Percentiles rank a stretch among this genome's conserved stretches.
phyloP scores from a whole-genome alignment of 1,140 invertebrate species.

The Hylaeus volcanicus region DNA sequence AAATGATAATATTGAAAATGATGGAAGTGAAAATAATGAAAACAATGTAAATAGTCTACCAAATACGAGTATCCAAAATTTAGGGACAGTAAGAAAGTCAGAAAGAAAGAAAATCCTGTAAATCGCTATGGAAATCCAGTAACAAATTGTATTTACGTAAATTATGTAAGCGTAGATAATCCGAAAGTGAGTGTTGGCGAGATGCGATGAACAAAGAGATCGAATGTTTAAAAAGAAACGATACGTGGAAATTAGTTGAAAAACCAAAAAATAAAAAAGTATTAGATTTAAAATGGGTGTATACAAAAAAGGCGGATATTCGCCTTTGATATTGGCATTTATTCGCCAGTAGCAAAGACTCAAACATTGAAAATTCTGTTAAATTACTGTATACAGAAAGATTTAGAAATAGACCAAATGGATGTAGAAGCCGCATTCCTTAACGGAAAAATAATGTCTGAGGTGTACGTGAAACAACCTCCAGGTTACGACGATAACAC shows the following conservation, averaged over 20 bases:
- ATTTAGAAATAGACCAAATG: constrained; percentile 25
- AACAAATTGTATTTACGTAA: constrained; percentile 24
- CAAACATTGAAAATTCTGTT: constrained; percentile 20
- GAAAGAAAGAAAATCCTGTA: neutral
- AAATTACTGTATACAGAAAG: neutral
- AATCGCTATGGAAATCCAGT: constrained; percentile 8
- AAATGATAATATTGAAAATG: constrained; percentile 30
- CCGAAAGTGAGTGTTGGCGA: constrained; percentile 1
- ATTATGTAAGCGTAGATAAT: constrained; percentile 1
- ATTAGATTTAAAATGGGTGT: constrained; percentile 23
- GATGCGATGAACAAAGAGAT: constrained; percentile 24
- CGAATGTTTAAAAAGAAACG: constrained; percentile 8
- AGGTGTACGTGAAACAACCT: constrained; percentile 29
- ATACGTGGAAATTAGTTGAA: constrained; percentile 14
- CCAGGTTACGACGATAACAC: constrained; percentile 4
- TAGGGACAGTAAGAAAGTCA: neutral
- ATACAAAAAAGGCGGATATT: constrained; percentile 9
- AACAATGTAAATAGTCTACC: neutral
- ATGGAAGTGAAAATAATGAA: neutral
- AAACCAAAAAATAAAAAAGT: constrained; percentile 9
- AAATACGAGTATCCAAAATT: neutral
- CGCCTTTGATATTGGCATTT: too few relatives aligned
- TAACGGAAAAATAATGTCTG: constrained; percentile 10
- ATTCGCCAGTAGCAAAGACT: constrained; percentile 15
- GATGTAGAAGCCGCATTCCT: constrained; percentile 18